A percentile compares a stretch with the other conserved stretches of the same genome.
phyloP scores from a whole-genome alignment of 2,113 vertebrate species.

The Psophia crepitans region DNA sequence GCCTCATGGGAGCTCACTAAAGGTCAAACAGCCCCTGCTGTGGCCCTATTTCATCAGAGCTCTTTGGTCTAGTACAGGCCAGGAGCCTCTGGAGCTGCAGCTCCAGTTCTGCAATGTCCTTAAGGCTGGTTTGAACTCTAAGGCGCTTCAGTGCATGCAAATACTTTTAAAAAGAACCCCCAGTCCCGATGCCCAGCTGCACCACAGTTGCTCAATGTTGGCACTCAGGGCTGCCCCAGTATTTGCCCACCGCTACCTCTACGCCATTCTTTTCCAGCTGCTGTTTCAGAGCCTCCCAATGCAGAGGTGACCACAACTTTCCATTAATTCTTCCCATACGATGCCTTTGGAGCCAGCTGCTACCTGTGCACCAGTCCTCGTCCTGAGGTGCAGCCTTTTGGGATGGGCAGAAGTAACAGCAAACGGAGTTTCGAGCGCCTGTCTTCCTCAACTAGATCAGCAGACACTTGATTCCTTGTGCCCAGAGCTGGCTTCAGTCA shows the following conservation, averaged over 20 bases:
- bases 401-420: background rate
- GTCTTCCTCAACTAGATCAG: background rate
- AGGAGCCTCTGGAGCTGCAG: background rate
- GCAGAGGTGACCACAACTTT: background rate
- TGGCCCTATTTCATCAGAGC: background rate
- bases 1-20: background rate
- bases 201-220: background rate
- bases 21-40: background rate
- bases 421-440: background rate
- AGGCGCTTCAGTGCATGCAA: background rate
- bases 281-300: background rate
- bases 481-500: background rate
- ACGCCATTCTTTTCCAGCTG: background rate
- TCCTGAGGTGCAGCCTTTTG: background rate
- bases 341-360: background rate
- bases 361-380: background rate
- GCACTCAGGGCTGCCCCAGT: rapidly evolving
- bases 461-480: background rate
- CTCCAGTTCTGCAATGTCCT: background rate
- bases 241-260: background rate
- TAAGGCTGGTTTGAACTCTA: background rate
- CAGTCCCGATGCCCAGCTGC: background rate
- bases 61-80: background rate
- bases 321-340: background rate
- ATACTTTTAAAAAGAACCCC: background rate